Base-by-base conservation (phyloP, 1,140 invertebrate genomes). In the Luehdorfia chinensis region DNA sequence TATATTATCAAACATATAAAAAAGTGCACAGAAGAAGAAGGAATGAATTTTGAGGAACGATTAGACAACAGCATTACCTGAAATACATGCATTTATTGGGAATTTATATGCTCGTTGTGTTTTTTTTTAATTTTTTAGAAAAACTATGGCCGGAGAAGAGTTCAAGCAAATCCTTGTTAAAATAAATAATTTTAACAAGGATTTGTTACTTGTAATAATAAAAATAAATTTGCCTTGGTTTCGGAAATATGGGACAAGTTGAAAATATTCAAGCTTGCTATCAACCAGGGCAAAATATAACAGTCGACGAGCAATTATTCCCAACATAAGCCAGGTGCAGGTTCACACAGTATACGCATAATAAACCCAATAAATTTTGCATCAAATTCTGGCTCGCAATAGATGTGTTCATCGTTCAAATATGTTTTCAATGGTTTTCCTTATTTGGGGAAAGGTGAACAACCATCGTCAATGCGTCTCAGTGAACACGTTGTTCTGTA, bases 311-410 rank as follows among this genome's bases (percentile, higher is more conserved):
- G 57, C 75, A 81, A 34, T 51, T 81, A 19, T 83, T 76, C 61
- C 66, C 69, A 30, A 64, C 70, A 2, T 75, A 80, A 65, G 50
- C 62, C 2, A 58, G 65, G 44, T 83, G 67, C 54, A 47, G 27
- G 32, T 84, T 76, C 61, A 72, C 51, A 1, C 74, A 84, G 58
- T 80, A 68, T 48, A 80, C 79, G 55, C 50, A 54, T 28, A 65
- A 68, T 28, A 84, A 83, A 58, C 69, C 72, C 3, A 50, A 84
- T 56, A 78, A 84, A 56, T 83, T 75, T 59, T 69, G 66, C 7
- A 66, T 72, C 47, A 74, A 77, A 53, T 79, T 78, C 63, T 83
- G 75, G 69, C 46, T 84, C 23, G 67, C 69, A 14, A 55, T 53
- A 18, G 66, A 75, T 58, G 53, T 67, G n/a, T n/a, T n/a, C n/a